Evolutionary conservation across 2,113 vertebrate genomes (phyloP).

Genomic region (Onychorhynchus coronatus): DNA sequence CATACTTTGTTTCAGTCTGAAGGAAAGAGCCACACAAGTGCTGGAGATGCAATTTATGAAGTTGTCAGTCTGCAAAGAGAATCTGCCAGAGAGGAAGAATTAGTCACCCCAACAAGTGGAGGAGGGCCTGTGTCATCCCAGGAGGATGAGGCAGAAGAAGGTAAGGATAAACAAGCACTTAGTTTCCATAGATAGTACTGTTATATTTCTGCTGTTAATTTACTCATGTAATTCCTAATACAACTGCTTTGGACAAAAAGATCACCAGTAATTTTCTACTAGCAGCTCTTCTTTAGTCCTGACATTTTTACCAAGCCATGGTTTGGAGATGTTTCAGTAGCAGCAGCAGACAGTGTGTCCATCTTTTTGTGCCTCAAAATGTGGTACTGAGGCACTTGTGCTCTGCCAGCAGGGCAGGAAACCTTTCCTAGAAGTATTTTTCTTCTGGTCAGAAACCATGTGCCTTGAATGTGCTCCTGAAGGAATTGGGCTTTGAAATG

Average conservation of each 20-base stretch:
- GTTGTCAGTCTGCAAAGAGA: constrained; percentile 91
- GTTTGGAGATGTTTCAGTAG: background rate
- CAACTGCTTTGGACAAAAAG: background rate
- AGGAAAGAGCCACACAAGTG: constrained; percentile 75
- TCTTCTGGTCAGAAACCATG: background rate
- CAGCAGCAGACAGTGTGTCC: background rate
- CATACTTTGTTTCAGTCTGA: constrained; percentile 73
- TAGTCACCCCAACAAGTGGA: constrained; percentile 73
- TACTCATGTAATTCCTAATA: background rate
- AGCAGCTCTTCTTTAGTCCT: background rate
- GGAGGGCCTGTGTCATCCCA: constrained; percentile 76
- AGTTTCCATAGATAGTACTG: background rate
- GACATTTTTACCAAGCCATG: background rate
- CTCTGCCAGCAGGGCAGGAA: background rate
- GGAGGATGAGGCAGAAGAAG: constrained; percentile 93
- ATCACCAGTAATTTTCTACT: background rate
- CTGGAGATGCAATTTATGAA: constrained; percentile 89
- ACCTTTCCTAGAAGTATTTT: background rate
- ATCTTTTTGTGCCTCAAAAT: background rate
- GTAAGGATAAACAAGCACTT: constrained; percentile 65
- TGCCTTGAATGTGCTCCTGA: background rate
- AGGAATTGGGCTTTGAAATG: background rate
- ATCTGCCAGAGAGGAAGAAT: constrained; percentile 80
- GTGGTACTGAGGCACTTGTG: background rate
- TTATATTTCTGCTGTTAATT: background rate